phyloP scores from a whole-genome alignment of 2,888 invertebrate species.

The Hirtodrosophila trivittata region DNA sequence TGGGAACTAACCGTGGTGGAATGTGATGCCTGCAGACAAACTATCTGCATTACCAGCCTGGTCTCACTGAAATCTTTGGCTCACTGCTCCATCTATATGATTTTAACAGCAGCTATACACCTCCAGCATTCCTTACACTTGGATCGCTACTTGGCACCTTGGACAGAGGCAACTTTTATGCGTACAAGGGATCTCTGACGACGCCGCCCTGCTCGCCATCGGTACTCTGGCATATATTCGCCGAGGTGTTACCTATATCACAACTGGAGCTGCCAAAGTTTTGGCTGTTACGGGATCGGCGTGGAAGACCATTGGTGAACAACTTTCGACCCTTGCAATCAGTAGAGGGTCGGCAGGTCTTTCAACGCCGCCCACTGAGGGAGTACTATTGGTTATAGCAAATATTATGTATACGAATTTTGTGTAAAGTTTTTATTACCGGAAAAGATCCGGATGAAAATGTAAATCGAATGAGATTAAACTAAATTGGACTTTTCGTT shows the following conservation, averaged over 20 bases:
- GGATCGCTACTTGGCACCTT: conserved; percentile 73
- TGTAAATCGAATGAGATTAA: neutral
- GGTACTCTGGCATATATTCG: conserved; percentile 89
- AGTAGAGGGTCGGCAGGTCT: conserved; percentile 65
- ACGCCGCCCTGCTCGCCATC: conserved; percentile 89
- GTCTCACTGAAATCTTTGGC: conserved; percentile 66
- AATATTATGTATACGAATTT: conserved; percentile 1
- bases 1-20: too few relatives aligned
- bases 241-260: conserved; percentile 85
- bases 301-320: conserved; percentile 52
- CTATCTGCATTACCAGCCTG: conserved; percentile 56
- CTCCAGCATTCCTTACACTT: conserved; percentile 62
- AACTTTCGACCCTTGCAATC: conserved; percentile 74
- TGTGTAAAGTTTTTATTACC: conserved; percentile 29
- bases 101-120: conserved; percentile 69
- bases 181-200: conserved; percentile 87
- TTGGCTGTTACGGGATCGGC: conserved; percentile 68
- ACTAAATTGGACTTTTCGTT: neutral
- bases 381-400: conserved; percentile 42
- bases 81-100: conserved; percentile 55
- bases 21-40: conserved; percentile 23
- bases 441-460: conserved; percentile 5
- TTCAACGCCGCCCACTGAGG: conserved; percentile 82
- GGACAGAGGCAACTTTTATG: conserved; percentile 73
- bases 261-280: conserved; percentile 72